Evolutionary conservation across 2,113 vertebrate species (phyloP), one percentile per base, ranked within the genome.

Genomic region (Megaleporinus macrocephalus): DNA sequence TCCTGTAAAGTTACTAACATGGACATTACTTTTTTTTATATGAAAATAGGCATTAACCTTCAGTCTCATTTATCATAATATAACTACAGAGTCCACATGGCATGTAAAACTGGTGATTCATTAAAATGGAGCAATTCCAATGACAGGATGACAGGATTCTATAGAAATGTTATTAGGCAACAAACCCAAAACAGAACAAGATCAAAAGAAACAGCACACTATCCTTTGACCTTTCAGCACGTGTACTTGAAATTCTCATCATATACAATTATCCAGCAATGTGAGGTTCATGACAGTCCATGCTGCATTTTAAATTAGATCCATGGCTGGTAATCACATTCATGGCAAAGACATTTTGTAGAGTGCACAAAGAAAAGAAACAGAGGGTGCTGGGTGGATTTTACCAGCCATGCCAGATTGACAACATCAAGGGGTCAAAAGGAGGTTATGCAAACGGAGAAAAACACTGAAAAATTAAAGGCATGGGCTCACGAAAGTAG

Each of bases 401-500:
- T 73, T 49, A 44, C 53, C 51, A 3, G 77, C 82, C 85, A 30
- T 47, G 73, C 66, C 81, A 88, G 83, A 84, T 86, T 87, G 89
- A 91, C 91, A 90, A 89, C 85, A 84, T 57, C 33, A 85, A 90
- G 92, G n/a, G 92, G 68, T 72, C 93, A 92, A 55, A 14, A 55
- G 0, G 86, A 93, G 93, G 92, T 93, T 92, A 93, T 88, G 88
- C 88, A 90, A 92, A 93, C 89, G 80, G 73, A 83, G 85, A 63
- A 22, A 88, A 90, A 92, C 84, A 69, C 86, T 94, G 86, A 93
- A 93, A 94, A 93, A 93, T 93, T 93, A 85, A 93, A 93, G 89
- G 87, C 88, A 24, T 47, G 66, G 81, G 87, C 89, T 88, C 91
- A 90, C 86, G 85, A 82, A 91, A 83, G 89, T 85, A 84, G 85